Percentiles rank a stretch among this genome's conserved stretches.
Conservation (phyloP, 2,888 invertebrate genomes). For the Rhagonycha fulva region DNA sequence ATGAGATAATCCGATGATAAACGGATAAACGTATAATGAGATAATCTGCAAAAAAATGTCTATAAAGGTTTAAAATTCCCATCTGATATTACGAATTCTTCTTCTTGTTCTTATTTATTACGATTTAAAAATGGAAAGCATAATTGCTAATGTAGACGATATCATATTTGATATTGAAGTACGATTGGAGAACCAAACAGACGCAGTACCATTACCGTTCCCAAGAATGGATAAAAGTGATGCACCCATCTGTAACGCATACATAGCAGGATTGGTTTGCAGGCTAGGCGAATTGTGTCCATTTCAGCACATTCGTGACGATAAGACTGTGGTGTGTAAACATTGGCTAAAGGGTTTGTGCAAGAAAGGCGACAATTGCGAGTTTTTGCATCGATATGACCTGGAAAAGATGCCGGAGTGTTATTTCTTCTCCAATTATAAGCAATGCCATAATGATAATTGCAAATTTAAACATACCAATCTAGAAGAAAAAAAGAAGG, state of each 20-base stretch:
- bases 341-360: constrained; percentile 99
- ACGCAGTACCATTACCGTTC: constrained; percentile 93
- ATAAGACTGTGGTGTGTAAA: constrained; percentile 98
- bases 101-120: too few species aligned
- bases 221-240: constrained; percentile 99
- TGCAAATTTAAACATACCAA: too few species aligned
- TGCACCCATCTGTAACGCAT: constrained; percentile 96
- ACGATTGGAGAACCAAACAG: constrained; percentile 93
- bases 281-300: constrained; percentile 91
- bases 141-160: constrained; percentile 90
- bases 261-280: constrained; percentile 70
- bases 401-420: constrained; percentile 99
- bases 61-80: too few species aligned
- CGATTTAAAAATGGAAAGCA: constrained; percentile 75
- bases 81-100: too few species aligned
- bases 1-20: too few species aligned
- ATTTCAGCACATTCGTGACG: constrained; percentile 95
- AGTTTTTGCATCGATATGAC: constrained; percentile 99
- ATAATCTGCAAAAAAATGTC: too few species aligned
- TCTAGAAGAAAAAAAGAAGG: too few species aligned
- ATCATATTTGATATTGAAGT: constrained; percentile 95
- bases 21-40: too few species aligned
- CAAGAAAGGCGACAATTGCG: constrained; percentile 99
- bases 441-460: too few species aligned
- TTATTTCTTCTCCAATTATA: too few species aligned